These are phyloP conservation scores for Antennarius striatus DNA, from an alignment of 2,113 vertebrate genomes.

Conservation along the genomic window DNA sequence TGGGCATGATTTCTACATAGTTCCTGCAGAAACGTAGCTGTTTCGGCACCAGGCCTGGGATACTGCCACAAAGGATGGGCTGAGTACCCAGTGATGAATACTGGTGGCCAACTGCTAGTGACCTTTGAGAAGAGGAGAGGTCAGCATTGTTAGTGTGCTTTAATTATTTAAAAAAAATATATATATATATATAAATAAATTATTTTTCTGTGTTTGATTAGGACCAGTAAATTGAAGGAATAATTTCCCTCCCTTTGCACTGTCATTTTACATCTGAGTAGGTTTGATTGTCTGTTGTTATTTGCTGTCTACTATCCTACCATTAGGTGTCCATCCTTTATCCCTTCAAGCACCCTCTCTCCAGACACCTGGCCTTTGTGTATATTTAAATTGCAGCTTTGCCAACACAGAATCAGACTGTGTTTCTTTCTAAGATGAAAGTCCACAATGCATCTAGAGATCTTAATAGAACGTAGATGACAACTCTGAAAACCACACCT, in stretches of 20 bases:
- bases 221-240: constrained; percentile 21
- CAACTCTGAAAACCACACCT: constrained; percentile 73
- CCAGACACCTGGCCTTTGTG: constrained; percentile 77
- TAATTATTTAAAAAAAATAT: constrained; percentile 20
- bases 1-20: constrained; percentile 98
- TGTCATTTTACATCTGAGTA: constrained; percentile 59
- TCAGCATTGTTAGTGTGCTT: constrained; percentile 38
- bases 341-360: constrained; percentile 68
- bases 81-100: constrained; percentile 90
- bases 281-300: constrained; percentile 57
- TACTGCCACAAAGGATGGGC: constrained; percentile 92
- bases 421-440: constrained; percentile 75
- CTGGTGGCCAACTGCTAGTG: constrained; percentile 92
- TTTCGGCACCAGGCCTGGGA: constrained; percentile 95
- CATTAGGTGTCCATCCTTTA: constrained; percentile 61
- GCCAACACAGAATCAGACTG: constrained; percentile 44
- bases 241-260: constrained; percentile 33
- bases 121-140: constrained; percentile 77
- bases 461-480: constrained; percentile 78
- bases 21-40: constrained; percentile 97
- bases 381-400: constrained; percentile 70
- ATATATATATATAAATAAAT: constrained; percentile 1
- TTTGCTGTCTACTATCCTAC: constrained; percentile 64
- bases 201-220: constrained; percentile 13
- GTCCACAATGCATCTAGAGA: constrained; percentile 66